Conservation (phyloP, 1,140 invertebrate species). For the Caenorhabditis inopinata region DNA sequence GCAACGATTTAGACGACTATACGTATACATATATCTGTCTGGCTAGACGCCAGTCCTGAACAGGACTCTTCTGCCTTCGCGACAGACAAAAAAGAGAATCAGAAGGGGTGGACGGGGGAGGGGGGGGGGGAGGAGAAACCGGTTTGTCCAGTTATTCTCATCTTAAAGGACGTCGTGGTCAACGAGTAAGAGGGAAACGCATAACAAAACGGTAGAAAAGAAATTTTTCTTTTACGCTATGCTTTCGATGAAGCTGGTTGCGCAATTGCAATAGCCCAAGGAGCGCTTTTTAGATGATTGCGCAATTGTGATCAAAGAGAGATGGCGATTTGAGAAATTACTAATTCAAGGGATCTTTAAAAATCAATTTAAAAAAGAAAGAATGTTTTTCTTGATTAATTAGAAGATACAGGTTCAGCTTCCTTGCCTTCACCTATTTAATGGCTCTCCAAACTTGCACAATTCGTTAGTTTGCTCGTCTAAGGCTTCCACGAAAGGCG, state of each 20-base stretch:
- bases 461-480: no score
- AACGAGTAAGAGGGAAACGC: neutral
- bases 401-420: no score
- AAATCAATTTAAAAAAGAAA: no score
- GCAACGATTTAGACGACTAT: constrained; percentile 20
- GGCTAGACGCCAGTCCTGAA: constrained; percentile 13
- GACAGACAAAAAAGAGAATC: neutral
- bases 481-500: no score
- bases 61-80: neutral
- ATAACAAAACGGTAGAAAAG: constrained; percentile 27
- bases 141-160: constrained; percentile 30
- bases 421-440: no score
- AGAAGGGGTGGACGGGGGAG: no score
- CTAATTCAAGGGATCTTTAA: no score
- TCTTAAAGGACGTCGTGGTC: constrained; percentile 29
- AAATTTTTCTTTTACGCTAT: neutral
- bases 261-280: constrained; percentile 20
- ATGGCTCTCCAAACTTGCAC: no score
- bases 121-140: neutral
- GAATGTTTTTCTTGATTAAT: no score
- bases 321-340: constrained; percentile 8
- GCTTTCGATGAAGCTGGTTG: constrained; percentile 20
- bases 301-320: neutral
- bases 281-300: constrained; percentile 19
- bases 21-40: constrained; percentile 16